These are phyloP conservation scores for Tetranychus truncatus DNA, from an alignment of 2,888 invertebrate species.

Conservation along the genomic window DNA sequence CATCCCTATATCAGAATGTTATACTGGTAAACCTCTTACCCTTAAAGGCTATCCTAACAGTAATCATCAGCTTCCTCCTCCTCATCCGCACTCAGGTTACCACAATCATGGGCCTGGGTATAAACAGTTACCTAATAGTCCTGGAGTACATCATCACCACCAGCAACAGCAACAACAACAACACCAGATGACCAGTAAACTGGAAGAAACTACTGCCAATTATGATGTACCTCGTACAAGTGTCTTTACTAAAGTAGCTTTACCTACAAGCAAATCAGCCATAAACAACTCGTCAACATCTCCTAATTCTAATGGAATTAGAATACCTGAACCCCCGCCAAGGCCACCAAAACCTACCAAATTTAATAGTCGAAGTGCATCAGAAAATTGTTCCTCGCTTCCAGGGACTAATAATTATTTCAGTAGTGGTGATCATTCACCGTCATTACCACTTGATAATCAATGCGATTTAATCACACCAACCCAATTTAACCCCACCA, in stretches of 20 bases:
- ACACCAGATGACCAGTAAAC: neutral
- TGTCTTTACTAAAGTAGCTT: conserved; percentile 24
- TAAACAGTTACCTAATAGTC: conserved; percentile 18
- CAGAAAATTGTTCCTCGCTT: conserved; percentile 22
- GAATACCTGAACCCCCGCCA: conserved; percentile 40
- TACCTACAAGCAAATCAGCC: neutral
- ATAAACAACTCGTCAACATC: neutral
- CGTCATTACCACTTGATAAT: neutral
- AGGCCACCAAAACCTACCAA: conserved; percentile 55
- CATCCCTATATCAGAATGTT: conserved; percentile 78
- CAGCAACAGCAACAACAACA: neutral
- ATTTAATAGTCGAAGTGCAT: conserved; percentile 32
- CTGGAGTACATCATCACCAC: conserved; percentile 16
- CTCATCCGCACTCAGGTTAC: conserved; percentile 1
- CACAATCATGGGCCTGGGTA: conserved; percentile 3
- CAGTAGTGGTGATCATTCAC: neutral
- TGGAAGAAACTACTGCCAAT: neutral
- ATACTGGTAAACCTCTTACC: conserved; percentile 44
- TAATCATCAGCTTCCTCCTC: neutral
- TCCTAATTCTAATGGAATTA: neutral
- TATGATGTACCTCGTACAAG: conserved; percentile 14
- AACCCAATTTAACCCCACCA: neutral
- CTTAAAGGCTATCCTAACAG: conserved; percentile 4
- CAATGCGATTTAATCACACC: neutral
- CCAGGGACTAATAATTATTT: neutral